Evolutionary conservation across 1,140 invertebrate genomes (phyloP), one percentile per base, ranked within the genome.

Genomic region (Leptinotarsa texana): DNA sequence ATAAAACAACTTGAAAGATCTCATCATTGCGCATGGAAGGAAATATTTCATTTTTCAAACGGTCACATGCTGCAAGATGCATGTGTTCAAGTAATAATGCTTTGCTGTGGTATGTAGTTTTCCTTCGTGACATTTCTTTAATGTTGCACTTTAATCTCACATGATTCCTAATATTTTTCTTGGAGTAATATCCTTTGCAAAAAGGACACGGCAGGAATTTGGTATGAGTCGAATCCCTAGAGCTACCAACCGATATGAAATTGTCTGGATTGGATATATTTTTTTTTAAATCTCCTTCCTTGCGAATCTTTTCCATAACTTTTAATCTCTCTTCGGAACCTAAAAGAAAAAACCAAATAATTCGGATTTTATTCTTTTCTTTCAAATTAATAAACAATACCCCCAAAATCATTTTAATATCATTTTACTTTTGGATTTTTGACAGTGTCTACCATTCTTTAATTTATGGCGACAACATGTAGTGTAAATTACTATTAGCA

Each of bases 121-220:
- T 65, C 24, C 24, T 24, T 48, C 18, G 17, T 24, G 15, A 27
- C 48, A 21, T 17, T 17, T 61, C 61, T 61, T 17, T 13, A 21
- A 24, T 61, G 13, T 18, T 51, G 51, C 8, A 33, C 51, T 18
- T 27, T 3, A 72, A 27, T 13, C 61, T 15, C 17, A 72, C 51
- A 63, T 72, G 70, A 21, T 72, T 62, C 22, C 21, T 49, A 17
- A 72, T 18, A 15, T 72, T 72, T 17, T 33, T 49, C 22, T 72
- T 72, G 15, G 70, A 72, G 21, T 72, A 72, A 72, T n/a, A 72
- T n/a, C 70, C 49, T 33, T 72, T 72, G 24, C 70, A 72, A 11
- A 61, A 62, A n/a, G 70, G 70, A 22, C 70, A 72, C 13, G 70
- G 70, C 11, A 72, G 11, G 24, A 57, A 72, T 57, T 13, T 13